Percentiles rank a stretch among this genome's conserved stretches.
Conservation (phyloP, 2,888 invertebrate genomes). For the Meloe dianella region DNA sequence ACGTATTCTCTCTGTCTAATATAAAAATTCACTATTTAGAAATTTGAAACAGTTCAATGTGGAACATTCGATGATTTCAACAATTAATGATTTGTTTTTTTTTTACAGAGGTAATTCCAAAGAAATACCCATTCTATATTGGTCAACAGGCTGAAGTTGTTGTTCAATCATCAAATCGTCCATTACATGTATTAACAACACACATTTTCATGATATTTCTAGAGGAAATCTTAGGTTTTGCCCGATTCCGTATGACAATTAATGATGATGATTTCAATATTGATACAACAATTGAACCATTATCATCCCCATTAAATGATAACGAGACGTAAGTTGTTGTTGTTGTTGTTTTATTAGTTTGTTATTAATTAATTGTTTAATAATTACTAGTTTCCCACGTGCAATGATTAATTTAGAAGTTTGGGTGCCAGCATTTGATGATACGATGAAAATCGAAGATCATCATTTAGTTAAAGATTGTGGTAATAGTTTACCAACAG, state of each 20-base stretch:
- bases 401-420: conserved; percentile 73
- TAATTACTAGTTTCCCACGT: conserved; percentile 55
- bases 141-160: conserved; percentile 57
- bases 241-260: conserved; percentile 56
- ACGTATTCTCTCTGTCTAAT: too few species aligned
- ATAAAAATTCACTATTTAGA: too few species aligned
- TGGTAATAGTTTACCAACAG: conserved; percentile 63
- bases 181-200: conserved; percentile 65
- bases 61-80: too few species aligned
- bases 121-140: conserved; percentile 58
- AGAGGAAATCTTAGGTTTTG: conserved; percentile 60
- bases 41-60: too few species aligned
- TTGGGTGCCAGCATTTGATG: conserved; percentile 70
- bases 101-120: conserved; percentile 62
- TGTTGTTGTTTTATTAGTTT: too few species aligned
- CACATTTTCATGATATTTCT: conserved; percentile 67
- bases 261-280: conserved; percentile 59
- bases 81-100: too few species aligned
- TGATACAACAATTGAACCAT: conserved; percentile 51
- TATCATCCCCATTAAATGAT: conserved; percentile 41
- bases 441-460: conserved; percentile 59
- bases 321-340: conserved; percentile 26
- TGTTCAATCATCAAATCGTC: conserved; percentile 64
- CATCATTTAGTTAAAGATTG: conserved; percentile 60
- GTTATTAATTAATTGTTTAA: too few species aligned